Conservation (phyloP, 35 echinoderm and acorn worm genomes). For the Holothuria glaberrima region DNA sequence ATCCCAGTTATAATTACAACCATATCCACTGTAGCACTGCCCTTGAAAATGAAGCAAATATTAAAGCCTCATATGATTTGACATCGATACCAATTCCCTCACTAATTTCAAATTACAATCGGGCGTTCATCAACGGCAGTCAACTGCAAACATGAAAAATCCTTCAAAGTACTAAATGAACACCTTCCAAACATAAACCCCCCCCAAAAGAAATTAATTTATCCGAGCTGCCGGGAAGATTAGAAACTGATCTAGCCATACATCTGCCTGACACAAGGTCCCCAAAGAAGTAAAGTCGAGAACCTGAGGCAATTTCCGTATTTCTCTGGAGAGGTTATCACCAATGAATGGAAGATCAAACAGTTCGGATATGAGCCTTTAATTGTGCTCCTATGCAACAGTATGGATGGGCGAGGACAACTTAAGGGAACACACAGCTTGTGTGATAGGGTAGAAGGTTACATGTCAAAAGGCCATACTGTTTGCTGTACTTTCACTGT, state of each 20-base stretch:
- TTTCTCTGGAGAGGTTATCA: slow-evolving; percentile 22
- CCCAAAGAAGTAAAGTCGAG: background rate
- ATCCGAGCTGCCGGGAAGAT: slow-evolving; percentile 11
- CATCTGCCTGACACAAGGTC: slow-evolving; percentile 28
- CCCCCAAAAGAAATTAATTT: slow-evolving; percentile 33
- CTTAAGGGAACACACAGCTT: no score
- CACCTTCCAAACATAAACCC: slow-evolving; percentile 6
- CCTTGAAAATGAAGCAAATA: no score
- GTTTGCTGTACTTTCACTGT: background rate
- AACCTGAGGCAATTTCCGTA: slow-evolving; percentile 32
- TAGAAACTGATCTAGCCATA: slow-evolving; percentile 12
- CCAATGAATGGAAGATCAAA: background rate
- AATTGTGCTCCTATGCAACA: no score
- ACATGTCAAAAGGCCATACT: background rate
- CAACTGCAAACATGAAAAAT: background rate
- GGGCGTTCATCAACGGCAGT: no score
- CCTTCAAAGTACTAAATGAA: slow-evolving; percentile 2
- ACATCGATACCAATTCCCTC: no score
- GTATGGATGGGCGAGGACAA: background rate
- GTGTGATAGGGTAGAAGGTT: background rate
- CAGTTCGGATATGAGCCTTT: background rate
- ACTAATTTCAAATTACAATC: no score
- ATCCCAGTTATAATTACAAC: no score
- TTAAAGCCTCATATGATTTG: no score
- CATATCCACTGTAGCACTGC: no score